A percentile compares a stretch with the other conserved stretches of the same genome.
These are phyloP conservation scores for Dascyllus trimaculatus DNA, from an alignment of 2,113 vertebrate genomes.

Conservation along the genomic window DNA sequence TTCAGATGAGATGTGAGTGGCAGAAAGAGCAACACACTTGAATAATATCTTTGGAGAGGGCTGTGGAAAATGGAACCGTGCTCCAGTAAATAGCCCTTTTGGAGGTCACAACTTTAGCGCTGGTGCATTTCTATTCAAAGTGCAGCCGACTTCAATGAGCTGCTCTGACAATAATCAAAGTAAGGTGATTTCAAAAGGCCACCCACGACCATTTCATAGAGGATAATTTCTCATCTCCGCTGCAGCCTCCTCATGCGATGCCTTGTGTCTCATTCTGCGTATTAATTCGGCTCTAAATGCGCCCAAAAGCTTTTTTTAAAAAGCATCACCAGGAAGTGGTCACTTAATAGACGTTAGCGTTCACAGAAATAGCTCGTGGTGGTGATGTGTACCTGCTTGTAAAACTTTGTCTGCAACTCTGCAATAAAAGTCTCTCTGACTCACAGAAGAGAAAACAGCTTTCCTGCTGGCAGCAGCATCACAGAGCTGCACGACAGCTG, in stretches of 20 bases:
- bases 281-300: not conserved
- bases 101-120: conserved; percentile 66
- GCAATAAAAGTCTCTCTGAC: conserved; percentile 44
- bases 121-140: conserved; percentile 58
- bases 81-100: conserved; percentile 67
- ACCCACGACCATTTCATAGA: conserved; percentile 5
- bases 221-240: no score
- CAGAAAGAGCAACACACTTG: conserved; percentile 61
- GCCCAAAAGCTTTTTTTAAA: no score
- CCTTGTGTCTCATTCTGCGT: not conserved
- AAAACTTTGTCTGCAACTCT: conserved; percentile 35
- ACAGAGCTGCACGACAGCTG: conserved; percentile 54
- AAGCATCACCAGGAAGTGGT: not conserved
- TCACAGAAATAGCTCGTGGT: not conserved
- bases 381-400: conserved; percentile 20
- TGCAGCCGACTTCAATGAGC: conserved; percentile 27
- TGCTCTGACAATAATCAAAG: conserved; percentile 48
- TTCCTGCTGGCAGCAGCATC: conserved; percentile 49
- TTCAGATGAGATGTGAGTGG: conserved; percentile 71
- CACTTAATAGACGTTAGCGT: not conserved
- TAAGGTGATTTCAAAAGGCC: conserved; percentile 35
- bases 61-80: conserved; percentile 51
- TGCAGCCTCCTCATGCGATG: not conserved
- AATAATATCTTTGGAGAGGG: conserved; percentile 72
- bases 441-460: conserved; percentile 33